phyloP scores from a whole-genome alignment of 92 coral and sea anemone species.

The Epizoanthus scotinus region DNA sequence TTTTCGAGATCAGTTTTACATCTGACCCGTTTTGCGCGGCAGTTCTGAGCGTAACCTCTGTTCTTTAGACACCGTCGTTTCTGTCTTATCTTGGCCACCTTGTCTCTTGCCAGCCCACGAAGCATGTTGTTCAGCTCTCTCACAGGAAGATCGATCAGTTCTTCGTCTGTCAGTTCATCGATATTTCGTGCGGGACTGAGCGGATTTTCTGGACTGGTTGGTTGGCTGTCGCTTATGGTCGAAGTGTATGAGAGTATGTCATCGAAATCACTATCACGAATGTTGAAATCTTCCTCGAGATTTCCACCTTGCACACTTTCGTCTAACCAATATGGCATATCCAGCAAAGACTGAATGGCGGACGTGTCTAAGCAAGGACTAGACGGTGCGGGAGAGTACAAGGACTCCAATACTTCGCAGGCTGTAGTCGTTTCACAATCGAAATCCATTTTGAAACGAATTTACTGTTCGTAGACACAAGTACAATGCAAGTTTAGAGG shows the following conservation, averaged over 20 bases:
- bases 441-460: slow-evolving; percentile 24
- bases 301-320: background rate
- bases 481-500: background rate
- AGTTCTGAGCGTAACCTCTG: slow-evolving; percentile 67
- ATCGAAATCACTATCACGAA: background rate
- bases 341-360: background rate
- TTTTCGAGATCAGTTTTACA: slow-evolving; percentile 38
- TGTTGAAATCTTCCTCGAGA: background rate
- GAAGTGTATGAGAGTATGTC: background rate
- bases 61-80: slow-evolving; percentile 71
- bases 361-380: background rate
- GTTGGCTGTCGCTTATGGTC: background rate
- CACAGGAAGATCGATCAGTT: slow-evolving; percentile 59
- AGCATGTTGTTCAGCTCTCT: slow-evolving; percentile 54
- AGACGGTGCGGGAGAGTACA: slow-evolving; percentile 2
- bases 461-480: too few species aligned
- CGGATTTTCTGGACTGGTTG: slow-evolving; percentile 24
- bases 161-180: slow-evolving; percentile 47
- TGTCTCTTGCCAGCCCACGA: slow-evolving; percentile 48
- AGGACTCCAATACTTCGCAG: background rate
- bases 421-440: background rate
- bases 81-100: slow-evolving; percentile 44
- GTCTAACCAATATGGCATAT: background rate
- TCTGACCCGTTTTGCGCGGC: slow-evolving; percentile 58
- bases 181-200: background rate